Base-by-base conservation (phyloP, 2,888 invertebrate genomes). In the Crepidodera aurea region DNA sequence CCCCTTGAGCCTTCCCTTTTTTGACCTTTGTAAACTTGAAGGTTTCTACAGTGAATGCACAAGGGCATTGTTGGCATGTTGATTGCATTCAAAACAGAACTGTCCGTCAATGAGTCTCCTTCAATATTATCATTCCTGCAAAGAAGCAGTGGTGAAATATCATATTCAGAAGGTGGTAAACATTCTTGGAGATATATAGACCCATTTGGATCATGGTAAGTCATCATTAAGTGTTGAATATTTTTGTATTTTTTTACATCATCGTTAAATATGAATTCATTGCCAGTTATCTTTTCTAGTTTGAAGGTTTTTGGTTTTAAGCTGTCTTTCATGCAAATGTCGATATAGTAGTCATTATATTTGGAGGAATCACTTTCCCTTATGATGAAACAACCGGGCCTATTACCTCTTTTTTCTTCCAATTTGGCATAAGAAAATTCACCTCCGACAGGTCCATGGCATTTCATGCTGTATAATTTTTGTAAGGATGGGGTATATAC, bases 361-460 rank as follows among this genome's bases (percentile, higher is more conserved):
- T 87, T 87, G 19, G 87, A 48, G 12, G 48, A 86, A 78, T 92
- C 92, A 76, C 93, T 92, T 78, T 94, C 91, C 34, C 95, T 84
- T 32, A 96, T 79, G 67, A 96, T 89, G 77, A 89, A 95, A 75
- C 90, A 90, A 15, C 94, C 94, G 37, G 88, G 85, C 75, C 87
- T 86, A 75, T 90, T 90, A 5, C 85, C 85, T 6, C 90, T 84
- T 78, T 93, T 93, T 69, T 91, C 90, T 75, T 91, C 89, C 53
- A 96, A 83, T 82, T 94, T 94, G 18, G 89, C 85, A 78, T 92
- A 91, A 0, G 94, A 90, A 82, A 93, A 95, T 73, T 90, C 90
- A 46, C 91, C 91, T 12, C 94, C 93, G 54, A 96, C 90, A 53
- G 96, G 95, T 15, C 96, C 96, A 81, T 96, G 96, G 75, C 93